Evolutionary conservation across 2,113 vertebrate genomes (phyloP).

Genomic region (Entelurus aequoreus): DNA sequence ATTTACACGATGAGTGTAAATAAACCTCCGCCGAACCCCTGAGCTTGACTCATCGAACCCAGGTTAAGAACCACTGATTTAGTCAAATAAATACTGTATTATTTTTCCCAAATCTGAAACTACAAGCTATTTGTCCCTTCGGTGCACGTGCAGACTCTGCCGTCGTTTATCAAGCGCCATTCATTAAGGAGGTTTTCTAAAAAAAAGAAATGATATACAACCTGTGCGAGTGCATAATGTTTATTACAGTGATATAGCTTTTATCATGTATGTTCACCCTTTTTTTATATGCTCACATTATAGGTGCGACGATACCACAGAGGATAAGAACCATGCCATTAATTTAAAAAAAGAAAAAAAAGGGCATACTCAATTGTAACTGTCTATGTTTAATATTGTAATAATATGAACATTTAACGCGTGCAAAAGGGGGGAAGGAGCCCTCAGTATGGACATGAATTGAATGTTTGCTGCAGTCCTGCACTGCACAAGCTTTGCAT

Average conservation of each 20-base stretch:
- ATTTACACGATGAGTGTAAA: too few relatives aligned
- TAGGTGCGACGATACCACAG: slow-evolving; percentile 6
- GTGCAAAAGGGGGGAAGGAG: slow-evolving; percentile 4
- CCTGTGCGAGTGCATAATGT: slow-evolving; percentile 12
- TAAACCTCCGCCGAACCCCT: too few relatives aligned
- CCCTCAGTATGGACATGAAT: slow-evolving; percentile 15
- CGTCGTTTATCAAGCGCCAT: slow-evolving; percentile 43
- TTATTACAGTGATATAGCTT: slow-evolving; percentile 6
- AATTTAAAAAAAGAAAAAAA: neutral
- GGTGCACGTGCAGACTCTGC: slow-evolving; percentile 27
- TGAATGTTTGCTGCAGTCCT: slow-evolving; percentile 27
- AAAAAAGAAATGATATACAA: slow-evolving; percentile 19
- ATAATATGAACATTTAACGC: slow-evolving; percentile 14
- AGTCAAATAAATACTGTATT: too few relatives aligned
- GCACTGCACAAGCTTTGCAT: slow-evolving; percentile 45
- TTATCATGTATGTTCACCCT: neutral
- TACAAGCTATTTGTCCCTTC: slow-evolving; percentile 16
- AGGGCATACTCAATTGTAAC: slow-evolving; percentile 5
- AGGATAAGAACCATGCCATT: neutral
- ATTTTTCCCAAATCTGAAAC: slow-evolving; percentile 5
- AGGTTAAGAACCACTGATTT: too few relatives aligned
- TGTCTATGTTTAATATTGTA: slow-evolving; percentile 20
- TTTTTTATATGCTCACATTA: neutral
- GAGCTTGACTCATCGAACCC: too few relatives aligned
- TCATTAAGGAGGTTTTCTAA: slow-evolving; percentile 28